Base-by-base conservation (phyloP, 2,113 vertebrate genomes). In the Genyomyrus donnyi region DNA sequence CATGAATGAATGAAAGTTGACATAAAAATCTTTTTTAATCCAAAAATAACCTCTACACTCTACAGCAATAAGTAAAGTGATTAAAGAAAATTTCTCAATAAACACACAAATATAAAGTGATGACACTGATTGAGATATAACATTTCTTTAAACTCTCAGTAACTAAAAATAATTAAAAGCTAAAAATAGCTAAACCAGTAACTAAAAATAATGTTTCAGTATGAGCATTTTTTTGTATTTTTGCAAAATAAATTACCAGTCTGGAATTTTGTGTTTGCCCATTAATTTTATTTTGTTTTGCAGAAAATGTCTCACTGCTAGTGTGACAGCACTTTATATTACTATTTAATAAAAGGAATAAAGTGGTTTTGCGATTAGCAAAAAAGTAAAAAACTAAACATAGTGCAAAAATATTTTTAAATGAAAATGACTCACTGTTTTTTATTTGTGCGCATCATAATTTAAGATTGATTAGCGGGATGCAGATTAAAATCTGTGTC, bases 401-500 rank as follows among this genome's bases (percentile, higher is more conserved):
- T 19, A 39, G 70, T 77, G 70, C 35, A 77, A 77, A 77, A 77
- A 77, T 77, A 77, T 80, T 86, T 86, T 10, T 3, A n/a, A 70
- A 80, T 90, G 77, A 90, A 86, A 90, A 70, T 15, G 35, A 48
- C 42, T 39, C 31, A 84, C 35, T 42, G 45, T 50, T 86, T 27
- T 85, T 31, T 86, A 6, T 24, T 49, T 48, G 21, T 13, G 15
- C 5, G 0, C 17, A 15, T 80, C 74, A 80, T 35, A 80, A 80
- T 80, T 80, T 49, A 11, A 21, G 10, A 9, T 27, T 3, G 10
- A 50, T 86, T 27, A 90, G 91, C 92, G 91, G 89, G 92, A 93
- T 52, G 46, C 48, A 86, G 84, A 27, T 48, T 50, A 17, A 31
- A 86, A 86, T 49, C 45, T 27, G 9, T 86, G n/a, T 85, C 45